Evolutionary conservation across 2,113 vertebrate species (phyloP), one percentile per base, ranked within the genome.

Genomic region (Myiagra hebetior): DNA sequence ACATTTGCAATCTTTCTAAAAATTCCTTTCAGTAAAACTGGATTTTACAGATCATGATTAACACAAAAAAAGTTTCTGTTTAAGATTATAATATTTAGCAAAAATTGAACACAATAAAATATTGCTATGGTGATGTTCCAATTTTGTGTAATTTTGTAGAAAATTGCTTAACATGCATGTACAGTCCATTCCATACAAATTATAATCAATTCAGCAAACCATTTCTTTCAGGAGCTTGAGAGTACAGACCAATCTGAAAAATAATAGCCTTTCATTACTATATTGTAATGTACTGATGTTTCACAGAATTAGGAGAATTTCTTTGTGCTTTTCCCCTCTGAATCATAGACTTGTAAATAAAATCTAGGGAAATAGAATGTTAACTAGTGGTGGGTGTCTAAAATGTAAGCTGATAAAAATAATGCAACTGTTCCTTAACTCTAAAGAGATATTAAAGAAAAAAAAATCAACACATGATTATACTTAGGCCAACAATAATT

Each of bases 61-160:
- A n/a, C n/a, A n/a, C n/a, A 95, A 76, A 62, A 76, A 62, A 90
- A 62, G 28, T 76, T 91, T 65, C 28, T 92, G 49, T 76, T 89
- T 69, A 69, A 87, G 49, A 18, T 82, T 69, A 69, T 77, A 72
- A 85, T 62, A 93, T 76, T 94, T 83, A 76, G 18, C 55, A 77
- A 49, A 65, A 87, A 52, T 62, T 89, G 22, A 1, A 1, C 69
- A 49, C n/a, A 91, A 83, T 33, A 69, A 19, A 52, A 24, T 73
- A 94, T 94, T 85, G 37, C 49, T 82, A 85, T 89, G 55, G 57
- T 69, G 63, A 85, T 87, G 89, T 75, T 81, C 64, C 73, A 87
- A 60, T 95, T 97, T 84, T 91, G 59, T 60, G 31, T 78, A 91
- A 92, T 95, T 95, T 93, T 85, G 33, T 50, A 83, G 81, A 77